Conservation (phyloP, 2,113 vertebrate genomes). For the Pachyramphus minor region DNA sequence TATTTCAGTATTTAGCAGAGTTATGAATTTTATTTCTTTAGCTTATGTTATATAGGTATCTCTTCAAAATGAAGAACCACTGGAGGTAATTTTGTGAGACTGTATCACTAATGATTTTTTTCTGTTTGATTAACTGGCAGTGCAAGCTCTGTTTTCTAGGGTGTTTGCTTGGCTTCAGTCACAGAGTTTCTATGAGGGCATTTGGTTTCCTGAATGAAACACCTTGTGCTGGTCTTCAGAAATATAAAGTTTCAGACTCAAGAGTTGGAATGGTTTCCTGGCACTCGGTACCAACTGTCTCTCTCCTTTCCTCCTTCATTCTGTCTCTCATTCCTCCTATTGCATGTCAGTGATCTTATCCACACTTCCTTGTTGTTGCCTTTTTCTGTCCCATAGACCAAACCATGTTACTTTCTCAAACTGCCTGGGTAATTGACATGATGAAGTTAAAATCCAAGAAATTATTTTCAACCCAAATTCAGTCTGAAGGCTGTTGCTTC, state of each 20-base stretch:
- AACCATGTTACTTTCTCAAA: neutral
- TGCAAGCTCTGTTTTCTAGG: neutral
- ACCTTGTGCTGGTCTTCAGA: neutral
- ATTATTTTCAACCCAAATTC: neutral
- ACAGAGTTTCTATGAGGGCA: neutral
- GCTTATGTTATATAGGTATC: neutral
- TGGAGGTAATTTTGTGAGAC: neutral
- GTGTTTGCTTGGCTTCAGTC: neutral
- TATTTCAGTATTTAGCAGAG: neutral
- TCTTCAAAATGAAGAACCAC: neutral
- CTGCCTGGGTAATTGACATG: neutral
- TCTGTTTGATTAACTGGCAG: neutral
- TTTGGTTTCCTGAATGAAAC: neutral
- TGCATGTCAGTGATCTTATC: neutral
- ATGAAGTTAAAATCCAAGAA: neutral
- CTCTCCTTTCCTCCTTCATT: neutral
- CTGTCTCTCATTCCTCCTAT: neutral
- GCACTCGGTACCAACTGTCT: neutral
- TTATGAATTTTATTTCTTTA: neutral
- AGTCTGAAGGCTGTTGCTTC: neutral
- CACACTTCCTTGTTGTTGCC: neutral
- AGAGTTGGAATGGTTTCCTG: neutral
- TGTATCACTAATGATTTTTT: neutral
- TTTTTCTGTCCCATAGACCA: neutral
- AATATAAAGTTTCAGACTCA: neutral